Base-by-base conservation (phyloP, 2,888 invertebrate genomes). In the Dolichopus griseipennis region DNA sequence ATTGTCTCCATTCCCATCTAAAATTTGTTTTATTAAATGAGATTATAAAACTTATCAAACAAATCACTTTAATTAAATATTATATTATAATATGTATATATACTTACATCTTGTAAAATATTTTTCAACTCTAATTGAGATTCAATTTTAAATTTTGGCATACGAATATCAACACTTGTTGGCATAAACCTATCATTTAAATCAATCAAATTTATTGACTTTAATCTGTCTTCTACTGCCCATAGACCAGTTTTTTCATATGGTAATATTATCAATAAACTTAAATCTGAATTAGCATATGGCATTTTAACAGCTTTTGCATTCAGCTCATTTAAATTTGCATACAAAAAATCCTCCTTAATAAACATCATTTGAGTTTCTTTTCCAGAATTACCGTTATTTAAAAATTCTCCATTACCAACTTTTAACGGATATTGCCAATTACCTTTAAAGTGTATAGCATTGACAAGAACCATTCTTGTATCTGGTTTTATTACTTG, bases 141-240 rank as follows among this genome's bases (percentile, higher is more conserved):
- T 79, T 93, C 92, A 65, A 93, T 86, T 78, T 88, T 90, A 79
- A 94, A 94, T 78, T 88, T 91, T 2, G 94, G 94, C 67, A 94
- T 74, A 6, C 83, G 83, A 10, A 93, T 83, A 67, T 74, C 71
- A 9, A 79, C 88, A 76, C 88, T 87, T 0, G 81, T 79, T 0
- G 74, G 68, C 34, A 71, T 72, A 84, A 87, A 82, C 18, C 79
- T 80, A 0, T 81, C 74, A 0, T 82, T 78, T 15, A 89, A 75
- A 1, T 85, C 84, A 0, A 77, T 76, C 61, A 91, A 75, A 65
- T 87, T 83, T 61, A 86, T 78, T 2, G 76, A 77, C 0, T 84
- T 83, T 64, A 93, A 75, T 73, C 88, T 88, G 2, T 82, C 73
- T 75, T 92, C 85, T 65, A 93, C 76, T 0, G 81, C 80, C 2